Evolutionary conservation across 2,113 vertebrate genomes (phyloP).

Genomic region (Python bivittatus): DNA sequence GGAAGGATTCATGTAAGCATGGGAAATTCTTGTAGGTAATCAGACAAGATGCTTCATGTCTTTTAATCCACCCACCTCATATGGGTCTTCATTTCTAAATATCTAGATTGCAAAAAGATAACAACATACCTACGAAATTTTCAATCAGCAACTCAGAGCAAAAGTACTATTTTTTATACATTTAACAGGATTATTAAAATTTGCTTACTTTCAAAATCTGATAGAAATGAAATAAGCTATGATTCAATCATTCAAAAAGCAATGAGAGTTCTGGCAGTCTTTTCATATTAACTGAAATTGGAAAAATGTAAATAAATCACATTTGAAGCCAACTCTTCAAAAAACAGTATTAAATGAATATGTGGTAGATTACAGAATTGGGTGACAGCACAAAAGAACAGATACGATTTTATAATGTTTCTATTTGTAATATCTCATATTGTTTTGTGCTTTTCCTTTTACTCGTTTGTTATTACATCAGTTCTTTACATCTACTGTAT

Average conservation of each 20-base stretch:
- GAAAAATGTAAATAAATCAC: not conserved
- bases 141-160: not conserved
- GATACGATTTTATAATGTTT: not conserved
- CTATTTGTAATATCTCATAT: not conserved
- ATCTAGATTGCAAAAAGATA: not conserved
- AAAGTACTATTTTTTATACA: not conserved
- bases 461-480: not conserved
- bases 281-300: not conserved
- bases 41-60: not conserved
- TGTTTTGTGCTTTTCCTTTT: not conserved
- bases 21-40: not conserved
- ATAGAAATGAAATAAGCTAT: not conserved
- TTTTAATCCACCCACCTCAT: not conserved
- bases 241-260: not conserved
- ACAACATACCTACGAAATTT: no score
- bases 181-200: not conserved
- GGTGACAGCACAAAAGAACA: not conserved
- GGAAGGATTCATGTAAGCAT: not conserved
- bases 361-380: not conserved
- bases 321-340: not conserved
- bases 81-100: not conserved
- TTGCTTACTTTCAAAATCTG: not conserved
- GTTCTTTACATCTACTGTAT: not conserved
- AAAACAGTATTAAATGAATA: not conserved
- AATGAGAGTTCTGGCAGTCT: not conserved